Evolutionary conservation across 2,113 vertebrate species (phyloP).

Genomic region (Pachyramphus minor): DNA sequence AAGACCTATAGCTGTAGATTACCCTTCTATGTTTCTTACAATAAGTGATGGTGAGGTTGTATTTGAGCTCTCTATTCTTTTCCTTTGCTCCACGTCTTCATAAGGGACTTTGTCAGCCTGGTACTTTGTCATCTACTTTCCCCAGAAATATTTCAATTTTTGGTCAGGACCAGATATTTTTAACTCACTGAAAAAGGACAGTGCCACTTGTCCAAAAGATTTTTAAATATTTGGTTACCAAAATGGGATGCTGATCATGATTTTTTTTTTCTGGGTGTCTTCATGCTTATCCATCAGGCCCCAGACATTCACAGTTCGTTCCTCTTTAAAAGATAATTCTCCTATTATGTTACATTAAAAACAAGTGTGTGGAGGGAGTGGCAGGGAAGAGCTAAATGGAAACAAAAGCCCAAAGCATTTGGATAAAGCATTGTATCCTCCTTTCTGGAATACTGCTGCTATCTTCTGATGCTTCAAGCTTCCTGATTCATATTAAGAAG

Average conservation of each 20-base stretch:
- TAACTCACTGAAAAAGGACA: background rate
- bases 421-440: background rate
- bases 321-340: background rate
- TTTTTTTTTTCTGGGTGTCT: background rate
- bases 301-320: background rate
- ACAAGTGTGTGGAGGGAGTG: background rate
- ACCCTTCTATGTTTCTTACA: background rate
- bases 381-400: background rate
- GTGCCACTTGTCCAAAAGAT: background rate
- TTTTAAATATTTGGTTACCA: background rate
- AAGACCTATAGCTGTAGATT: background rate
- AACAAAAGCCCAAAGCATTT: background rate
- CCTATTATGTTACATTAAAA: background rate
- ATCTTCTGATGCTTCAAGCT: background rate
- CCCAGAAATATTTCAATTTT: conserved; percentile 6
- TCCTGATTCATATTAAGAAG: background rate
- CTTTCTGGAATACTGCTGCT: background rate
- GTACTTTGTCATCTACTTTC: background rate
- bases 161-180: background rate
- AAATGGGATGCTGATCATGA: background rate
- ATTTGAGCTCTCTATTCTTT: background rate
- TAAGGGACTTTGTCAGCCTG: background rate
- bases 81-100: background rate
- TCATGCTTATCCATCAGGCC: background rate
- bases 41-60: background rate